These are phyloP conservation scores for Ammospiza nelsoni DNA, from an alignment of 2,113 vertebrate species.

Conservation along the genomic window DNA sequence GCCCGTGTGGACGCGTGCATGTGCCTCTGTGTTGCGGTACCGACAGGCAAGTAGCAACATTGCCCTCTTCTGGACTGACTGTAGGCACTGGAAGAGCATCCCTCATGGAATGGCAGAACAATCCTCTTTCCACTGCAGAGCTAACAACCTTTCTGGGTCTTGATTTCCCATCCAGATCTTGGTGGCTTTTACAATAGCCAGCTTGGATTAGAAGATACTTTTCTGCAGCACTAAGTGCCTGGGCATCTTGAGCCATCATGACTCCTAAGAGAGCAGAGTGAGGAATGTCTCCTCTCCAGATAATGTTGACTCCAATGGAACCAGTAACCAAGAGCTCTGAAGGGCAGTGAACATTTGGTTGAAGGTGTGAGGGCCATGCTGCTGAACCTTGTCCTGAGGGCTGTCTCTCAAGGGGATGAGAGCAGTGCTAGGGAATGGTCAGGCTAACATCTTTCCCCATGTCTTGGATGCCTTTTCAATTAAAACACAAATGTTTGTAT, in stretches of 20 bases:
- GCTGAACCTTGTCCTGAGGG: not conserved
- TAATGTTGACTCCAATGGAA: not conserved
- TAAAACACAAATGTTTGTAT: not conserved
- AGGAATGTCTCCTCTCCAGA: not conserved
- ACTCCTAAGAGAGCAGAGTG: not conserved
- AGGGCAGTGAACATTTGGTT: not conserved
- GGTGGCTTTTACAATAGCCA: not conserved
- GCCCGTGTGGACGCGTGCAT: accelerated
- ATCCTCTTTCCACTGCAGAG: not conserved
- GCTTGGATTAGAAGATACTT: not conserved
- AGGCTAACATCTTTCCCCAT: not conserved
- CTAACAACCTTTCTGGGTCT: not conserved
- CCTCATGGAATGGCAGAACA: not conserved
- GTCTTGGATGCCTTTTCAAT: not conserved
- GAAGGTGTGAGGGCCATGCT: not conserved
- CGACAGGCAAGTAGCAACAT: not conserved
- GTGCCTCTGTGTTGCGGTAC: not conserved
- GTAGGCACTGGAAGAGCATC: not conserved
- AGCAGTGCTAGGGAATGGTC: not conserved
- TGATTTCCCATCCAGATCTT: not conserved
- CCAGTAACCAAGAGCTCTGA: not conserved
- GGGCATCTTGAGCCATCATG: not conserved
- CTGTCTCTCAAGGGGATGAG: not conserved
- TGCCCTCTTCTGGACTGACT: conserved; percentile 51
- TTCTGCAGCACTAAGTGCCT: not conserved